Conservation (phyloP, 2,113 vertebrate species). For the Dolichallabes microphthalmus region DNA sequence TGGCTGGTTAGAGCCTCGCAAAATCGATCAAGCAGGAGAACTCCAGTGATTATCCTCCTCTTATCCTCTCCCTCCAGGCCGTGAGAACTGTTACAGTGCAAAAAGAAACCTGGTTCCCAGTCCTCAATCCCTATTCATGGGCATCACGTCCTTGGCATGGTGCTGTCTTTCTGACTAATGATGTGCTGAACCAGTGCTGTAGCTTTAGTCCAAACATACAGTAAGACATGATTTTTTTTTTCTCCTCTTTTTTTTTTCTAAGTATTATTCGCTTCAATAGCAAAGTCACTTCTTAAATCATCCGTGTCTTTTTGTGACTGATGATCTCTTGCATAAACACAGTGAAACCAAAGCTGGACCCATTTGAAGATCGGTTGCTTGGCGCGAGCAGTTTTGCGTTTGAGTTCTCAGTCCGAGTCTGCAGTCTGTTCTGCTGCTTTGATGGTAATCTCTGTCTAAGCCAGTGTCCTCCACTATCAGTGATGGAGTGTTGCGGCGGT, state of each 20-base stretch:
- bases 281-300: background rate
- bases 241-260: background rate
- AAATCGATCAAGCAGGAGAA: slow-evolving; percentile 53
- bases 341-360: background rate
- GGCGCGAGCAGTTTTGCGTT: background rate
- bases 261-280: slow-evolving; percentile 5
- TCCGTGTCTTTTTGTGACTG: background rate
- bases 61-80: slow-evolving; percentile 40
- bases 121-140: slow-evolving; percentile 18
- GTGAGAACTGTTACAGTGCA: background rate
- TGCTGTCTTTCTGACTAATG: slow-evolving; percentile 41
- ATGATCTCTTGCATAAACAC: background rate
- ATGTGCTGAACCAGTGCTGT: slow-evolving; percentile 48
- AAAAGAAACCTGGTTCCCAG: slow-evolving; percentile 38
- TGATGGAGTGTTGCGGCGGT: slow-evolving; percentile 54
- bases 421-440: slow-evolving; percentile 26
- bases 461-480: slow-evolving; percentile 44
- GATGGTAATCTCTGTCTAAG: slow-evolving; percentile 49
- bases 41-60: slow-evolving; percentile 51
- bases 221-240: background rate
- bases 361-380: background rate
- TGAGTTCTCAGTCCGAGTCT: background rate
- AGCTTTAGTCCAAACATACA: slow-evolving; percentile 53
- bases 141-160: slow-evolving; percentile 17
- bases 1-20: slow-evolving; percentile 31